These are phyloP conservation scores for Thysanoteuthis rhombus DNA, from an alignment of 2,888 invertebrate genomes.

Conservation along the genomic window DNA sequence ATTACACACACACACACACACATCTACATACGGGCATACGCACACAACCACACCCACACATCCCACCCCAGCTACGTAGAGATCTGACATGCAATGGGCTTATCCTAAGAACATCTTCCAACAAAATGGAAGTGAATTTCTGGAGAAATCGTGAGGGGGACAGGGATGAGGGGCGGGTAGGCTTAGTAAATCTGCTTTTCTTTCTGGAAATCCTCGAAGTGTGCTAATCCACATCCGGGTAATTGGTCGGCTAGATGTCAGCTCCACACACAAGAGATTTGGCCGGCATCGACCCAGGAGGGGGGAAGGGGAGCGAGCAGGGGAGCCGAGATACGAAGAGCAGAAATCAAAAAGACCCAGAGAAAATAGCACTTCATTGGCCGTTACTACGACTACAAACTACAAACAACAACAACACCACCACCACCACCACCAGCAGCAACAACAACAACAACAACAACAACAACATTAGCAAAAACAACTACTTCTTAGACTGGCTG, in stretches of 20 bases:
- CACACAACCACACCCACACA: background rate
- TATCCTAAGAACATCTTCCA: conserved; percentile 12
- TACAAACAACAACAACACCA: too few species aligned
- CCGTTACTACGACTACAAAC: background rate
- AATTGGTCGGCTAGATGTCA: background rate
- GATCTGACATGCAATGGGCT: background rate
- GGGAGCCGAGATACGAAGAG: background rate
- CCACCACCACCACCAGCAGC: too few species aligned
- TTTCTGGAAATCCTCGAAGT: background rate
- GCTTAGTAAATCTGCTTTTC: background rate
- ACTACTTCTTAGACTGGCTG: too few species aligned
- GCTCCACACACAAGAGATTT: conserved; percentile 12
- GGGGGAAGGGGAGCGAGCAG: background rate
- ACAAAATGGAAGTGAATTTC: background rate
- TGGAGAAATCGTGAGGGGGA: too few species aligned
- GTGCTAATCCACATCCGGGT: conserved; percentile 12
- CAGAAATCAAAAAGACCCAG: background rate
- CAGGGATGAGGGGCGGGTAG: background rate
- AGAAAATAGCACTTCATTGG: background rate
- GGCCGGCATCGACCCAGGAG: background rate
- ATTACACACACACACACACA: background rate
- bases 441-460: background rate
- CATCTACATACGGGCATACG: too few species aligned
- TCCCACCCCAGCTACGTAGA: too few species aligned
- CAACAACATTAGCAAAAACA: too few species aligned